Evolutionary conservation across 2,113 vertebrate species (phyloP).

Genomic region (Pachypanchax playfairii): DNA sequence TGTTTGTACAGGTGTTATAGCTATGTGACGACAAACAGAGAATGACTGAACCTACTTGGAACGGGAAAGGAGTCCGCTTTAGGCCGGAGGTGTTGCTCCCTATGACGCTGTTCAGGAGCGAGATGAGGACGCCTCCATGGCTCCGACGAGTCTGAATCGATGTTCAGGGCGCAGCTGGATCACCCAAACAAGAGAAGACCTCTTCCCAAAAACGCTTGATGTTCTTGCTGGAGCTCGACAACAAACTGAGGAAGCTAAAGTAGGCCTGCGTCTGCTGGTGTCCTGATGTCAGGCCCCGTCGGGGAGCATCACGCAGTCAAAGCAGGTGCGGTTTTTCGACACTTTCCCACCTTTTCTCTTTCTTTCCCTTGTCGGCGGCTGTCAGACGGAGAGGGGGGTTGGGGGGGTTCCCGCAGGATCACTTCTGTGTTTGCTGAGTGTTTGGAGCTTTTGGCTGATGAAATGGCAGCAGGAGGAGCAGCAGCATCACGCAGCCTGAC

Average conservation of each 20-base stretch:
- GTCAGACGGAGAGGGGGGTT: conserved; percentile 3
- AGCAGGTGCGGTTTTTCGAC: conserved; percentile 47
- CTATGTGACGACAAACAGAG: too few relatives aligned
- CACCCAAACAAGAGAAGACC: neutral
- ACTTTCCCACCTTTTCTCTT: too few relatives aligned
- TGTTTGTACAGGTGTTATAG: too few relatives aligned
- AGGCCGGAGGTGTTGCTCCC: conserved; percentile 34
- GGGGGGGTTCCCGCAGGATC: conserved; percentile 43
- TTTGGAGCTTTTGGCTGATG: conserved; percentile 76
- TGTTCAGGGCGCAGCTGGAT: conserved; percentile 19
- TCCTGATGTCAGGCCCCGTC: conserved; percentile 31
- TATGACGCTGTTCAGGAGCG: conserved; percentile 57
- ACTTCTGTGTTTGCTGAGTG: conserved; percentile 50
- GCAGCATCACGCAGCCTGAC: conserved; percentile 89
- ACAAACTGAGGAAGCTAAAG: neutral
- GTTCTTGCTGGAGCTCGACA: neutral
- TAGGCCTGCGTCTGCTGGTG: conserved; percentile 28
- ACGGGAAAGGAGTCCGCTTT: conserved; percentile 16
- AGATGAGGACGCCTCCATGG: conserved; percentile 65
- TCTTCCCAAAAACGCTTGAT: neutral
- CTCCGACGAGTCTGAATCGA: conserved; percentile 37
- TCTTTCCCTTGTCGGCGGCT: conserved; percentile 18
- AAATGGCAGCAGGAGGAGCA: conserved; percentile 87
- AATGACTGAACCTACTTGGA: conserved; percentile 38
- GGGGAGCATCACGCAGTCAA: conserved; percentile 17